A percentile compares a stretch with the other conserved stretches of the same genome.
These are phyloP conservation scores for Epistrophe eligans DNA, from an alignment of 2,888 invertebrate genomes.

Conservation along the genomic window DNA sequence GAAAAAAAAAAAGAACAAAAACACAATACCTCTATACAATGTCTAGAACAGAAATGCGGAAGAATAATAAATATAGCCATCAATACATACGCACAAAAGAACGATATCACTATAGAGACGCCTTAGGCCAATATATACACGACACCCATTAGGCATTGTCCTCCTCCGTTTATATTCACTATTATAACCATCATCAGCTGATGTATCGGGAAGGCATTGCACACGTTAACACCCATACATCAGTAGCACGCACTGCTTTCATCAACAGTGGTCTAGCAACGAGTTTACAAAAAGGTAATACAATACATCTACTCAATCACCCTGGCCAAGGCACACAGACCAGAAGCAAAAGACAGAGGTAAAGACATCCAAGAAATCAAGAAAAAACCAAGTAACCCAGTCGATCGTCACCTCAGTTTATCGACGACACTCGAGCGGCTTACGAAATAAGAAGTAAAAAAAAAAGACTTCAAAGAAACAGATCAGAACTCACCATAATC, in stretches of 20 bases:
- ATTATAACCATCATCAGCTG: slow-evolving; percentile 31
- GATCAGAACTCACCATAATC: slow-evolving; percentile 45
- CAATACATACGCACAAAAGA: slow-evolving; percentile 15
- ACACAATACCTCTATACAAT: neutral
- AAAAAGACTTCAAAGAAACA: slow-evolving; percentile 26
- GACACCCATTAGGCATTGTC: slow-evolving; percentile 66
- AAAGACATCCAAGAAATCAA: slow-evolving; percentile 51
- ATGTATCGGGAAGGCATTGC: slow-evolving; percentile 49
- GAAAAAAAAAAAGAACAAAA: slow-evolving; percentile 6
- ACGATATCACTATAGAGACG: slow-evolving; percentile 20
- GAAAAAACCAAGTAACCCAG: slow-evolving; percentile 74
- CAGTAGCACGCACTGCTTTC: slow-evolving; percentile 20
- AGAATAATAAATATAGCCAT: slow-evolving; percentile 23
- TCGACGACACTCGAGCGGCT: slow-evolving; percentile 71
- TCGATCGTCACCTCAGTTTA: slow-evolving; percentile 73
- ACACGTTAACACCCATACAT: slow-evolving; percentile 57
- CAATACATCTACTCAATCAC: slow-evolving; percentile 60
- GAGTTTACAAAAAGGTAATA: slow-evolving; percentile 57
- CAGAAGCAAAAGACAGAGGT: slow-evolving; percentile 56
- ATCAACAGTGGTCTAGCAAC: slow-evolving; percentile 48
- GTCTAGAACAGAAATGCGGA: slow-evolving; percentile 54
- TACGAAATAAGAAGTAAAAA: slow-evolving; percentile 59
- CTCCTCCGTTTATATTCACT: slow-evolving; percentile 59
- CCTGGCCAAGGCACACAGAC: slow-evolving; percentile 38
- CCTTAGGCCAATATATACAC: slow-evolving; percentile 43